phyloP scores from a whole-genome alignment of 2,113 vertebrate genomes.

The Bubo blakistoni region DNA sequence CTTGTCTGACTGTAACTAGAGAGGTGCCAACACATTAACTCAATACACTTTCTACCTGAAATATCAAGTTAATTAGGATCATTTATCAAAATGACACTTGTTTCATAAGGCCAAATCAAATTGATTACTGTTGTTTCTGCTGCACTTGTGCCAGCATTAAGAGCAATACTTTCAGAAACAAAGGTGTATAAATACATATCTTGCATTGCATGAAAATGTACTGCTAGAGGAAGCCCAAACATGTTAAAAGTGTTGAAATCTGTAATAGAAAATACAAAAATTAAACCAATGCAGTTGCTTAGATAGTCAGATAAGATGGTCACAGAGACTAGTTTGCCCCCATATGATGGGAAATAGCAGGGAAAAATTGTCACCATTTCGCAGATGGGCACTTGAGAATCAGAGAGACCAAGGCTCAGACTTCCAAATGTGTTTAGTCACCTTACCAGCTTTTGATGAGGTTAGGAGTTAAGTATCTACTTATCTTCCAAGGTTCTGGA shows the following conservation, averaged over 20 bases:
- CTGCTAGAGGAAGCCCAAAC: background rate
- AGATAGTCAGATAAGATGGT: background rate
- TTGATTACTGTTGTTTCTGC: constrained; percentile 66
- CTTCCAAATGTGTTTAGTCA: background rate
- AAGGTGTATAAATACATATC: constrained; percentile 5
- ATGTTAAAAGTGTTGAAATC: background rate
- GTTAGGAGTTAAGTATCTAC: background rate
- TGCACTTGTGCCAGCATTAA: constrained; percentile 34
- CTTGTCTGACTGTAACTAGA: constrained; percentile 51
- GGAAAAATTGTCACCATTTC: background rate
- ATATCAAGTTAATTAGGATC: constrained; percentile 75
- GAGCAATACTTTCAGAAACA: constrained; percentile 45
- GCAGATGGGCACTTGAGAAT: background rate
- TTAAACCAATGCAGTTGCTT: background rate
- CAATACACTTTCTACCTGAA: constrained; percentile 69
- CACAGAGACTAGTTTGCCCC: background rate
- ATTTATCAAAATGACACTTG: constrained; percentile 77
- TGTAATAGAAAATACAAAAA: background rate
- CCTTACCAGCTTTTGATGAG: background rate
- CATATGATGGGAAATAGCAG: background rate
- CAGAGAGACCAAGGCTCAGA: background rate
- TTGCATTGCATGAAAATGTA: background rate
- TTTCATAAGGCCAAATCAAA: constrained; percentile 73
- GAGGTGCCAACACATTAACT: constrained; percentile 58
- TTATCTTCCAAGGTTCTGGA: background rate